phyloP scores from a whole-genome alignment of 2,888 invertebrate species.

The Hirtodrosophila duncani region DNA sequence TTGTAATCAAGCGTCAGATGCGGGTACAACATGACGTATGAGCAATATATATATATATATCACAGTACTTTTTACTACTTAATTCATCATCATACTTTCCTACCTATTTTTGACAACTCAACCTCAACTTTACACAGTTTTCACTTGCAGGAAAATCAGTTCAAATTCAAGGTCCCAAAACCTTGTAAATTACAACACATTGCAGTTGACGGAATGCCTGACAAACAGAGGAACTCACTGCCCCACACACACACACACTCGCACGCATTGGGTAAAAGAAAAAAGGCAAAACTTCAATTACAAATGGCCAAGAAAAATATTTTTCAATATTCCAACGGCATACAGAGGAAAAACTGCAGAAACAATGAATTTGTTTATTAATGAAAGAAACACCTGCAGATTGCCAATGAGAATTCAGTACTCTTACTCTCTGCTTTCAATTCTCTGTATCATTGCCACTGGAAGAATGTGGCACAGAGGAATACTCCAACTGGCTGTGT shows the following conservation, averaged over 20 bases:
- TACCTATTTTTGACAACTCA: slow-evolving; percentile 24
- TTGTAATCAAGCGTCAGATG: neutral
- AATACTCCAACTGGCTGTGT: too few species aligned
- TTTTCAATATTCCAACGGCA: slow-evolving; percentile 46
- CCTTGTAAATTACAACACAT: too few species aligned
- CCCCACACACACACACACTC: slow-evolving; percentile 29
- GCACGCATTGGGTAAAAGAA: slow-evolving; percentile 20
- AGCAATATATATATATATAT: too few species aligned
- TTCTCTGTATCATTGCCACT: neutral
- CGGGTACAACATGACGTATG: neutral
- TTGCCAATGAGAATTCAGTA: slow-evolving; percentile 21
- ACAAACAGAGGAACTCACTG: neutral
- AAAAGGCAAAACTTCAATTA: slow-evolving; percentile 33
- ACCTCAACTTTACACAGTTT: slow-evolving; percentile 45
- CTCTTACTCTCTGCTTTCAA: neutral
- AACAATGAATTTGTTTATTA: slow-evolving; percentile 36
- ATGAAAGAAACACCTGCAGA: slow-evolving; percentile 58
- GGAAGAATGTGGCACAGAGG: too few species aligned
- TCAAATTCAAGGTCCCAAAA: slow-evolving; percentile 70
- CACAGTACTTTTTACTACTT: too few species aligned
- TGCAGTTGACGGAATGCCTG: too few species aligned
- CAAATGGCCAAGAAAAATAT: slow-evolving; percentile 58
- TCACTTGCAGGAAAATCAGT: slow-evolving; percentile 50
- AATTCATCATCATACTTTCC: neutral
- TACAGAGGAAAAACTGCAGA: slow-evolving; percentile 21